Percentiles rank a stretch among this genome's conserved stretches.
Evolutionary conservation across 2,113 vertebrate species (phyloP).

Genomic region (Neolamprologus falcicula): DNA sequence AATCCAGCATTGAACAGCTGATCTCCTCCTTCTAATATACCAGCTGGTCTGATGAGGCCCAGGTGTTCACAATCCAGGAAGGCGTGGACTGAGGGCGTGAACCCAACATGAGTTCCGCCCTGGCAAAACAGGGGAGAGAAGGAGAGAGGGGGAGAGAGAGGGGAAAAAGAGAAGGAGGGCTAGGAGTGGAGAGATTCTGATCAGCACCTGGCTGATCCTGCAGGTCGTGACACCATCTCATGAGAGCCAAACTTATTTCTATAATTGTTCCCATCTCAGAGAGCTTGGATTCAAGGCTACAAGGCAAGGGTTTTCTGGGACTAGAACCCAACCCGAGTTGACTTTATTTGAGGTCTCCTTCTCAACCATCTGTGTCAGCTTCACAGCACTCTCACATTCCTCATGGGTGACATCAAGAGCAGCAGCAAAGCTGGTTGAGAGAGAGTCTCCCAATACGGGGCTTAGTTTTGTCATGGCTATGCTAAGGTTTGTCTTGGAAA

Average conservation of each 20-base stretch:
- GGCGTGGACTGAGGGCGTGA: no score
- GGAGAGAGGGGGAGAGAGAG: no score
- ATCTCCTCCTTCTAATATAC: no score
- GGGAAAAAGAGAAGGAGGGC: no score
- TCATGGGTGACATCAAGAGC: accelerated
- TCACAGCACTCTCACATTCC: not conserved
- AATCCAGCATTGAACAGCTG: no score
- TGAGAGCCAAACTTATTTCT: not conserved
- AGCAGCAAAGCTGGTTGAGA: not conserved
- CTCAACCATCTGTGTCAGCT: not conserved
- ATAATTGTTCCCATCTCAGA: not conserved
- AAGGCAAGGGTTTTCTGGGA: not conserved
- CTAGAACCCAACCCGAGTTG: not conserved
- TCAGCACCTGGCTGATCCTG: no score
- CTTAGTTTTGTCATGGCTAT: not conserved
- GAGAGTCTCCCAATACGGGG: not conserved
- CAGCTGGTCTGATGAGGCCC: no score
- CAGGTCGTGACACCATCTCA: not conserved
- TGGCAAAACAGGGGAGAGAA: not conserved
- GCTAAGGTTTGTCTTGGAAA: not conserved
- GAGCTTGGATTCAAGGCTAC: not conserved
- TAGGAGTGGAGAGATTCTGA: no score
- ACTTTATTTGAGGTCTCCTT: not conserved
- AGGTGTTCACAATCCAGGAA: no score
- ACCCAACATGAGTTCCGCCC: accelerated